Base-by-base conservation (phyloP, 2,797 vertebrate species). In the Peromyscus melanophrys region DNA sequence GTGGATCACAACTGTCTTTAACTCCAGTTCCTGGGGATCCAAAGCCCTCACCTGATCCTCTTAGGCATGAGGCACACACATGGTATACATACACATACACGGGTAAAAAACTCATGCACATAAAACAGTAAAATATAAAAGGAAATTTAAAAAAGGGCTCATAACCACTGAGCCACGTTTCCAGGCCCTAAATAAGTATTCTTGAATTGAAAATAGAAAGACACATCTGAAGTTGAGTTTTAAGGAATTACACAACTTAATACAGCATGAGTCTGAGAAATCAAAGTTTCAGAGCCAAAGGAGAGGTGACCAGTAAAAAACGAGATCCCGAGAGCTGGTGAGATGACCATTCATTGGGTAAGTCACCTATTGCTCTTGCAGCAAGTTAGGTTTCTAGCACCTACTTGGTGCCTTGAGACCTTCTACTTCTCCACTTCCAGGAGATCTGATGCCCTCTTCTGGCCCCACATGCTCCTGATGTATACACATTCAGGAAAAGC, bases 201-300 rank as follows among this genome's bases (percentile, higher is more conserved):
- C 52, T 75, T 55, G 14, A 87, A 63, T 57, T 96, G 7, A 95
- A 96, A 77, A 52, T 27, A 84, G 55, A 85, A 78, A 87, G 19
- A 55, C 31, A 76, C 52, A 83, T 89, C 52, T 73, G 31, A 94
- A 61, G 59, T 13, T 61, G 40, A 86, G 6, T 86, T 76, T 87
- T 76, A 85, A 90, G 65, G 83, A 89, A 85, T 61, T n/a, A 67
- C 12, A 81, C 1, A n/a, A 67, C 78, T 78, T 63, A 93, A 76
- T 29, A 69, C 0, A 65, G 71, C 55, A 67, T 73, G n/a, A 61
- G 9, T 69, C 69, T 94, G 43, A 87, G 71, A 87, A 86, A 92
- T 78, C 67, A 49, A 61, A 69, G 75, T 80, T 96, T 85, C 4
- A 65, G 69, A 91, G 29, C 49, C 21, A n/a, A 12, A 90, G 77